These are phyloP conservation scores for Erannis defoliaria DNA, from an alignment of 2,888 invertebrate genomes.

Conservation along the genomic window DNA sequence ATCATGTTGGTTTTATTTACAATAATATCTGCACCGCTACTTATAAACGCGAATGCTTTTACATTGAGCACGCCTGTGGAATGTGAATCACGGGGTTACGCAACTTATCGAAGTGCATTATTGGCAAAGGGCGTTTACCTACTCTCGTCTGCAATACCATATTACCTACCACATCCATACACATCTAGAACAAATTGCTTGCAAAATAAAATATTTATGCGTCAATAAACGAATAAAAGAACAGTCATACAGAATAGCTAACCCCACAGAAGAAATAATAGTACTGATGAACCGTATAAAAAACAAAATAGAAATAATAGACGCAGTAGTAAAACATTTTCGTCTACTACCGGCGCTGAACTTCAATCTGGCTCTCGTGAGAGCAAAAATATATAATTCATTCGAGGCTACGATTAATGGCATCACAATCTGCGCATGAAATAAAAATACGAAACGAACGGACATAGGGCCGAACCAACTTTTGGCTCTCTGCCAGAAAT, in stretches of 20 bases:
- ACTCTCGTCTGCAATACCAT: neutral
- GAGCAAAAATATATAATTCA: constrained; percentile 55
- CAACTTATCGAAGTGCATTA: constrained; percentile 27
- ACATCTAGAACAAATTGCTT: neutral
- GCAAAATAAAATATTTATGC: neutral
- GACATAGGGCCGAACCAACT: constrained; percentile 63
- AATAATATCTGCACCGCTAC: constrained; percentile 46
- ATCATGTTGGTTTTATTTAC: constrained; percentile 58
- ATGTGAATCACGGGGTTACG: constrained; percentile 25
- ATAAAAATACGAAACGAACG: constrained; percentile 71
- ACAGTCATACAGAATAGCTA: no score
- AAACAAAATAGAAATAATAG: constrained; percentile 23
- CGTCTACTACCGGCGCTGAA: constrained; percentile 37
- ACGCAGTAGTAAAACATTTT: constrained; percentile 36
- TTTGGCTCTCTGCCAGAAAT: constrained; percentile 73
- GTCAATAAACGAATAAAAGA: neutral
- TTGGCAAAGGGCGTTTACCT: constrained; percentile 2
- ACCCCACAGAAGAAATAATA: no score
- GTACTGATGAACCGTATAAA: no score
- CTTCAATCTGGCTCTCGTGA: constrained; percentile 45
- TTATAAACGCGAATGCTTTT: constrained; percentile 37
- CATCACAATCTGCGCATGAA: constrained; percentile 69
- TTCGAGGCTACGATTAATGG: constrained; percentile 63
- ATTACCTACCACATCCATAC: neutral
- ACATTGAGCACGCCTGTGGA: constrained; percentile 15